Conservation (phyloP, 2,113 vertebrate species). For the Tylochromis polylepis region DNA sequence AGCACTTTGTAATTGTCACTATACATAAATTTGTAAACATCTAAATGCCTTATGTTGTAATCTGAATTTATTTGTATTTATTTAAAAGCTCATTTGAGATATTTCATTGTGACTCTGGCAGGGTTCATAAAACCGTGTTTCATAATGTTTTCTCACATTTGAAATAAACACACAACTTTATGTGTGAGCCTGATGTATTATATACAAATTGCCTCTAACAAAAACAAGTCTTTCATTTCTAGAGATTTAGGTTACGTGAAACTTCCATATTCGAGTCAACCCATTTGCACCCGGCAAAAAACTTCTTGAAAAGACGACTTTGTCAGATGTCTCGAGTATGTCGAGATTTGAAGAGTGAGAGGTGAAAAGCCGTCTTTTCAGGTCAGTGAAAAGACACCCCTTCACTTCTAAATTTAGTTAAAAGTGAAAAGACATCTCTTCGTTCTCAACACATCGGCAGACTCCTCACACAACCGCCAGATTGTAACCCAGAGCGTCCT, state of each 20-base stretch:
- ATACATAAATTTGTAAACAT: not conserved
- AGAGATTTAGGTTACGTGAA: not conserved
- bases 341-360: not conserved
- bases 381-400: not conserved
- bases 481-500: accelerated
- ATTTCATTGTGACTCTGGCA: not conserved
- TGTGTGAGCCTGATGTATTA: not conserved
- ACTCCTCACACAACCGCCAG: not conserved
- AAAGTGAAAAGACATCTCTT: not conserved
- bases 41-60: not conserved
- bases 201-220: not conserved
- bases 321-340: not conserved
- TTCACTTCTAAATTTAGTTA: not conserved
- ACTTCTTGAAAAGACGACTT: not conserved
- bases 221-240: not conserved
- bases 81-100: not conserved
- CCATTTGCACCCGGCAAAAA: not conserved
- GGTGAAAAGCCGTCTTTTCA: not conserved
- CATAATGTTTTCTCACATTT: not conserved
- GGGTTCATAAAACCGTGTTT: not conserved
- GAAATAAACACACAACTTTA: not conserved
- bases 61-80: not conserved
- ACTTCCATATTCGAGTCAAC: not conserved
- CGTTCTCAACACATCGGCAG: not conserved
- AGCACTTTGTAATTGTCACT: not conserved